Base-by-base conservation (phyloP, 92 coral and sea anemone genomes). In the Paragorgia papillata region DNA sequence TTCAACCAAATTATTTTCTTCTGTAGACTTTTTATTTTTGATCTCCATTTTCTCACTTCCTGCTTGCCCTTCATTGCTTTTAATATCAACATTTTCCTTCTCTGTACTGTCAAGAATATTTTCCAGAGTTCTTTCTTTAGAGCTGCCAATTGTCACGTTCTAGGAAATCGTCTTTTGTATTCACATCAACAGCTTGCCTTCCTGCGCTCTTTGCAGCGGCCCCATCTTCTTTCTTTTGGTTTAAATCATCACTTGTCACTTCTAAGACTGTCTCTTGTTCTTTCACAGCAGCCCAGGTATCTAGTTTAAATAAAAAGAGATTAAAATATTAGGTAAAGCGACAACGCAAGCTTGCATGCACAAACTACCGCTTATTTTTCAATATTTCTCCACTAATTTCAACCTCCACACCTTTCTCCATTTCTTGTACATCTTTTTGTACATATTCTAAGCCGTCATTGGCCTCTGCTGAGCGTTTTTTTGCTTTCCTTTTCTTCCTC, bases 401-500 rank as follows among this genome's bases (percentile, higher is more conserved):
- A 46, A 7, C 15, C 14, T n/a, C 20, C 26, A 48, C 29, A 68
- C 75, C 75, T 68, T 31, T 44, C 8, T 68, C 60, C 40, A 12
- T 68, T n/a, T 28, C 75, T 9, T 35, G 58, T 64, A 57, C 63
- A 18, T 48, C 27, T 55, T 48, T 71, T 51, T 56, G 55, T 7
- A 21, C 29, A 21, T 21, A 39, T 74, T 57, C 73, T 20, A 34
- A n/a, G 43, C 13, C 49, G 20, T 71, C 79, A 27, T 70, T 24
- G 56, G 76, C 21, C 73, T 60, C 20, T 14, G 81, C 40, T 17
- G 56, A 44, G 14, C 51, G 46, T 57, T 79, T 83, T 74, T 91
- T 95, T 64, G 80, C 39, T 84, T 91, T 91, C 74, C 82, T 90
- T 58, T 85, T 86, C 73, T 95, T 95, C 64, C 84, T 89, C 81